Evolutionary conservation across 2,113 vertebrate species (phyloP), one percentile per base, ranked within the genome.

Genomic region (Elaphurus davidianus): DNA sequence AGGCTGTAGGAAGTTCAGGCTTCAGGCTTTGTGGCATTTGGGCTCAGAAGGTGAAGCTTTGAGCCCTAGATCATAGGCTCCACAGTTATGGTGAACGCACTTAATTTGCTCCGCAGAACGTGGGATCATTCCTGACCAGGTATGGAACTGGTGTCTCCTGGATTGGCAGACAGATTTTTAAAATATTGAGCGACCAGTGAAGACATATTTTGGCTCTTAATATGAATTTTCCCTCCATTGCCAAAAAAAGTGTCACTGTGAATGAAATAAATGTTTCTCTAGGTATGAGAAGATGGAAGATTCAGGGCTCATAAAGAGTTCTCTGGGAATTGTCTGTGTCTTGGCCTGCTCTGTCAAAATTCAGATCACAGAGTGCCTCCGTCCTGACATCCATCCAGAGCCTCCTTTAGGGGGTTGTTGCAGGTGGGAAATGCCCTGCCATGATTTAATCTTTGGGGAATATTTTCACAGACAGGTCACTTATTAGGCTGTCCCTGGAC

Each of bases 51-150:
- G 25, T 23, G 1, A 74, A 40, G 36, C 36, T 74, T 40, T 74
- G 36, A 74, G 67, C 67, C 36, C 36, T 47, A 79, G 4, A 30
- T 16, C 27, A 30, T 45, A 79, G 43, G 15, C 27, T 79, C 43
- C 8, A 30, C 45, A 47, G 27, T 79, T 47, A 4, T 30, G 15
- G 43, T 30, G 7, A 45, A 79, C 0, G 0, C 14, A 28, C 43
- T 79, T 79, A 47, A 27, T 79, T 47, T 74, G 27, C 76, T 30
- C 43, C 0, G 0, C 4, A 2, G 27, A 45, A 30, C 0, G 0
- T 79, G 76, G 43, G 43, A 30, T 79, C 27, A 30, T 47, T 16
- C 76, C 43, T 30, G 76, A 79, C 7, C 27, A 47, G 8, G 27
- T 11, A 5, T 36, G n/a, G 64, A 71, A 36, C n/a, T 36, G 64